Evolutionary conservation across 2,888 invertebrate genomes (phyloP), one percentile per base, ranked within the genome.

Genomic region (Tetranychus truncatus): DNA sequence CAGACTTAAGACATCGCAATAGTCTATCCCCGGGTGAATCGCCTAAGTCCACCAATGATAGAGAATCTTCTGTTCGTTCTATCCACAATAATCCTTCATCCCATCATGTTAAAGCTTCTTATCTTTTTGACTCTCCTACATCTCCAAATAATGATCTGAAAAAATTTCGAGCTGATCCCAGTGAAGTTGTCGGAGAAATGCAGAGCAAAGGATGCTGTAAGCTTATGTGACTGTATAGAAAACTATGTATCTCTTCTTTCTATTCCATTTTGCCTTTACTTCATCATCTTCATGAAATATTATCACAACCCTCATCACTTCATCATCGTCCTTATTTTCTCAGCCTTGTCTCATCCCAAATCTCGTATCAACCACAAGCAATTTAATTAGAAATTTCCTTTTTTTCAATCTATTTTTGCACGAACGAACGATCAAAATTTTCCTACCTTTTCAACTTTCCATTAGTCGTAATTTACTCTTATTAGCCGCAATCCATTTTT

Each of bases 1-100:
- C 81, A 18, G 81, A 81, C 45, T 73, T 78, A 75, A 69, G 79
- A 73, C 77, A 78, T 67, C 75, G 79, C 24, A 78, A 76, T 65
- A 78, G 78, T 74, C 71, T 78, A 21, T 76, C 76, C 8, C 55
- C 74, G 1, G 21, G 45, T 11, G 75, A 75, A 24, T 74, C 75
- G 20, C 72, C 72, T 6, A 18, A 65, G 2, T 46, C 24, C 9
- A n/a, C 44, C 34, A 34, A 34, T 72, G 45, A 34, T 7, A 15
- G 18, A 18, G 15, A 44, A 34, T 15, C 11, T 45, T 11, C 7
- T 34, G 15, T 21, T n/a, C 18, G 34, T 2, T n/a, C 45, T 65
- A 3, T 4, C 8, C 20, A n/a, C n/a, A 67, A 67, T 67, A 67
- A n/a, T 67, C 11, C 9, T 21, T 67, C 67, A 24, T 21, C 24